A percentile compares a stretch with the other conserved stretches of the same genome.
These are phyloP conservation scores for Dichetophora obliterata DNA, from an alignment of 2,888 invertebrate species.

Conservation along the genomic window DNA sequence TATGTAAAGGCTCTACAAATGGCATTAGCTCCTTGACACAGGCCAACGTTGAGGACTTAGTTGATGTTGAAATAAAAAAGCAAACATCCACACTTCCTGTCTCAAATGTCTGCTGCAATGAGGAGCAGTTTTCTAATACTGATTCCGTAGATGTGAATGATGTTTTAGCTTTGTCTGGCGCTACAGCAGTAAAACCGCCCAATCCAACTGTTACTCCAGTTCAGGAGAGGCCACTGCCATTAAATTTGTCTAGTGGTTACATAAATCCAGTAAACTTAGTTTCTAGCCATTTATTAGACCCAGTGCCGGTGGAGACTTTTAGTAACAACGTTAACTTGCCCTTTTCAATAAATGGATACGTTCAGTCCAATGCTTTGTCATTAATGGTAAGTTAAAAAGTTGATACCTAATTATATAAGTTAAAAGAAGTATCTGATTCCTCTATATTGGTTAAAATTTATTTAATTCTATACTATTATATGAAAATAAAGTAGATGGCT, in stretches of 20 bases:
- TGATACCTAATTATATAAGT: not conserved
- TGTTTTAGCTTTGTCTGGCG: constrained; percentile 49
- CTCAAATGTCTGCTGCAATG: constrained; percentile 26
- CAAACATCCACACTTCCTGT: not conserved
- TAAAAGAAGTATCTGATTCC: too few relatives aligned
- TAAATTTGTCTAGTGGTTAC: not conserved
- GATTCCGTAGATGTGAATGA: constrained; percentile 55
- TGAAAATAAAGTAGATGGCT: too few relatives aligned
- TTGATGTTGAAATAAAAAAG: not conserved
- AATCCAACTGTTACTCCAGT: not conserved
- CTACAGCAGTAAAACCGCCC: constrained; percentile 28
- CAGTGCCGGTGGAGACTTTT: not conserved
- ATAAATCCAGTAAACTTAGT: not conserved
- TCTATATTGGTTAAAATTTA: not conserved
- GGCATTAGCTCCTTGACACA: constrained; percentile 8
- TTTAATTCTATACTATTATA: too few relatives aligned
- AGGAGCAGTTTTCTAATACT: constrained; percentile 48
- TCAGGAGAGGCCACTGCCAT: not conserved
- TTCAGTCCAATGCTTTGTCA: constrained; percentile 53
- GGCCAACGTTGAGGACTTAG: not conserved
- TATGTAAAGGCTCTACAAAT: constrained; percentile 41
- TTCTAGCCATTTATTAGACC: not conserved
- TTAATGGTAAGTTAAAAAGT: constrained; percentile 49
- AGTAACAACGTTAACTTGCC: not conserved
- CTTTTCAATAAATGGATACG: constrained; percentile 50